Evolutionary conservation across 2,888 invertebrate genomes (phyloP), one percentile per base, ranked within the genome.

Genomic region (Alsophila aescularia): DNA sequence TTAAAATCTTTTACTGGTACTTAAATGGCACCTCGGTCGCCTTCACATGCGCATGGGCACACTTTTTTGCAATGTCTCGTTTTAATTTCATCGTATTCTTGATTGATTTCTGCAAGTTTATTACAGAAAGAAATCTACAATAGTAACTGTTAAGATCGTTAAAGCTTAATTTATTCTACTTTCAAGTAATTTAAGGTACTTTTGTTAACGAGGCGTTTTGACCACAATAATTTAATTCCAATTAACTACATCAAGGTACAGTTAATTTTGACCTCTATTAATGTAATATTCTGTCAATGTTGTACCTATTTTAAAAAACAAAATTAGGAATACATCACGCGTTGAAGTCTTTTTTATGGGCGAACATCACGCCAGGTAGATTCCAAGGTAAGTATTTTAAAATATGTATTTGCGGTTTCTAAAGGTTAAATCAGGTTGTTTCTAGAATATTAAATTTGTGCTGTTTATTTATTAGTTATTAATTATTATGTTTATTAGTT

Each of bases 41-140:
- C 89, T 88, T 89, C 87, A 84, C 78, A 86, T 87, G 86, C 83
- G 84, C 87, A 79, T 73, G 85, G 86, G 84, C 84, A 75, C 70
- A 78, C 62, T 87, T 90, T 85, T 89, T 24, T 24, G 24, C 24
- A 24, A 24, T 24, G 24, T 24, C 24, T 24, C 24, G 8, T 24
- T 5, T 83, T 72, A 71, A 75, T 83, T 74, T 80, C 72, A 76
- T 72, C 58, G 52, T 69, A 70, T 53, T 65, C 72, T 73, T 68
- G 56, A 65, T 66, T 62, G 49, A 56, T 63, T 66, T 54, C 45
- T 61, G 29, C 13, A 37, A 44, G n/a, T 32, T 16, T 41, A 13
- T 47, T 18, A 29, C 35, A 42, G 15, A 35, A 47, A 18, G 32
- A 21, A 16, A 35, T 12, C 37, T 13, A 18, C n/a, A 3, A 7